phyloP scores from a whole-genome alignment of 2,888 invertebrate species.

The Xanthia togata region DNA sequence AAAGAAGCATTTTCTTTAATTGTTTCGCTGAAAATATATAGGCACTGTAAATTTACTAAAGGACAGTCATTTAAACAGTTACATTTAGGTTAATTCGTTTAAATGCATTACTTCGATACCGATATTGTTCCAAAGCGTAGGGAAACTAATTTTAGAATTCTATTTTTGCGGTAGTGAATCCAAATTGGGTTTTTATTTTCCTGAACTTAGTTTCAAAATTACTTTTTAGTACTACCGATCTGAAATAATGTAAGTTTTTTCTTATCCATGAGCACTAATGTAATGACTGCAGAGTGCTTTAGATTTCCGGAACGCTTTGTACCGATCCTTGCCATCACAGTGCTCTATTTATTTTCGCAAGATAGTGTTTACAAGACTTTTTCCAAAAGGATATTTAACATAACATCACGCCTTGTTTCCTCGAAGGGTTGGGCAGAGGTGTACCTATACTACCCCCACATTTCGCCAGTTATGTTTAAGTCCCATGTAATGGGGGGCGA shows the following conservation, averaged over 20 bases:
- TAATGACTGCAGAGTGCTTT: background rate
- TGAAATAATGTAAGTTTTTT: constrained; percentile 14
- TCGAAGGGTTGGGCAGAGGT: no score
- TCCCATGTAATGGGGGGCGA: no score
- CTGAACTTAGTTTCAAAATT: constrained; percentile 27
- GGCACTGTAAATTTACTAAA: constrained; percentile 77
- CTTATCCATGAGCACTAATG: background rate
- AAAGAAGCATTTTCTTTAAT: constrained; percentile 81
- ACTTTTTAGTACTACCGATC: constrained; percentile 7
- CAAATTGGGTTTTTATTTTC: constrained; percentile 39
- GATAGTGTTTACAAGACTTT: constrained; percentile 13
- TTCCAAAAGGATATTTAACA: constrained; percentile 26
- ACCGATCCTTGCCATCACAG: background rate
- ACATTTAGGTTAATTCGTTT: constrained; percentile 66
- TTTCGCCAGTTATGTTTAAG: no score
- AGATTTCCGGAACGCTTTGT: constrained; percentile 12
- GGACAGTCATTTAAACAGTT: constrained; percentile 69
- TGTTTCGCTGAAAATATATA: constrained; percentile 76
- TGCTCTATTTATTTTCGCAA: constrained; percentile 5
- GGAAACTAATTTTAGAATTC: constrained; percentile 32
- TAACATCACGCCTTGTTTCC: no score
- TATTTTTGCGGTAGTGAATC: constrained; percentile 27
- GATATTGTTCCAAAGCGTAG: background rate
- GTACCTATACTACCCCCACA: no score
- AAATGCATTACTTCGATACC: constrained; percentile 53